Evolutionary conservation across 2,113 vertebrate genomes (phyloP).

Genomic region (Tychaedon coryphoeus): DNA sequence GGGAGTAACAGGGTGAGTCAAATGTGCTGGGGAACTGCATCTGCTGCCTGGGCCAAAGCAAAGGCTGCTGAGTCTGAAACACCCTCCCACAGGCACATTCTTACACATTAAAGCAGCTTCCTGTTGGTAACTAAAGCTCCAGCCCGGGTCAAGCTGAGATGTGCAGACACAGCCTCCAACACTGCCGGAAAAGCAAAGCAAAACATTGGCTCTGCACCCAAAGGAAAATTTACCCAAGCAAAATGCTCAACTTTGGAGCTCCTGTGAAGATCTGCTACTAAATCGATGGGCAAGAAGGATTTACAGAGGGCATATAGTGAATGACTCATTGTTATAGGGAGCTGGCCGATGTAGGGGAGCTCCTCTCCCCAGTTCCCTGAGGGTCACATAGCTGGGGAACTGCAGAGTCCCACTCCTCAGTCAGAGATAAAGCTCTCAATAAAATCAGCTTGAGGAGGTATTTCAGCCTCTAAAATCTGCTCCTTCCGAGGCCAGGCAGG

Average conservation of each 20-base stretch:
- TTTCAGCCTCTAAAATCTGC: not conserved
- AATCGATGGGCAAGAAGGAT: not conserved
- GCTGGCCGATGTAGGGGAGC: not conserved
- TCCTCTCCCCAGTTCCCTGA: not conserved
- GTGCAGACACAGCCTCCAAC: not conserved
- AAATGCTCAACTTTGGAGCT: not conserved
- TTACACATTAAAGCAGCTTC: not conserved
- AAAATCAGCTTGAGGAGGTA: not conserved
- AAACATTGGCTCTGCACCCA: not conserved
- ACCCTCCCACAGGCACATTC: constrained; percentile 16
- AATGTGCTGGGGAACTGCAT: not conserved
- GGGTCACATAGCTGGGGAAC: not conserved
- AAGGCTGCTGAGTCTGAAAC: not conserved
- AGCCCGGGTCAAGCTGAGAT: not conserved
- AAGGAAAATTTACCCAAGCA: not conserved
- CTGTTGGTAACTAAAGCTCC: not conserved
- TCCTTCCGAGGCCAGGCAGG: accelerated
- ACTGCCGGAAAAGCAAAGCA: not conserved
- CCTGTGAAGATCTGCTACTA: not conserved
- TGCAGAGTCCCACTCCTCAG: not conserved
- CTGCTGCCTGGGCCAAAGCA: not conserved
- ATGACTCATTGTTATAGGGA: not conserved
- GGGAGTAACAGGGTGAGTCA: not conserved
- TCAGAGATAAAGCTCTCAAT: not conserved
- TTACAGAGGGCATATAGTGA: not conserved